These are phyloP conservation scores for Enteromius anoplus DNA, from an alignment of 2,797 vertebrate genomes.

Conservation along the genomic window DNA sequence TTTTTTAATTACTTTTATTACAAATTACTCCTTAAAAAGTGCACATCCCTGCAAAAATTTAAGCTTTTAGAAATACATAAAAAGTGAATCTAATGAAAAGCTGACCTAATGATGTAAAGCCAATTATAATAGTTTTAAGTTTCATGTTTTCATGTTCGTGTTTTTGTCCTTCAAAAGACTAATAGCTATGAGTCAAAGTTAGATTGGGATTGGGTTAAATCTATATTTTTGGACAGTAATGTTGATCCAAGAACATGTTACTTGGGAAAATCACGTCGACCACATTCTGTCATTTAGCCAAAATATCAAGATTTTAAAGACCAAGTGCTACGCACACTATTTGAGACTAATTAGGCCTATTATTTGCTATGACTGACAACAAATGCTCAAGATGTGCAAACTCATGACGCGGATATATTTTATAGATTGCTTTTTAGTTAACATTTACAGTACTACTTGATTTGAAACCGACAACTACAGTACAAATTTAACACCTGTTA, in stretches of 20 bases:
- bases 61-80: neutral
- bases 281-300: neutral
- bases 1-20: neutral
- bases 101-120: neutral
- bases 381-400: neutral
- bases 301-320: neutral
- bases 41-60: neutral
- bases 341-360: neutral
- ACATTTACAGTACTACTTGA: neutral
- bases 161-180: neutral
- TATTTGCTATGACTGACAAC: neutral
- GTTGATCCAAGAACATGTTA: too few relatives aligned
- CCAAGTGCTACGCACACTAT: neutral
- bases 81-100: neutral
- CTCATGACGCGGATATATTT: neutral
- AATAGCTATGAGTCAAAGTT: neutral
- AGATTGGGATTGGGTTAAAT: too few relatives aligned
- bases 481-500: neutral
- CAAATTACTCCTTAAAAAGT: neutral
- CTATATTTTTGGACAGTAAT: too few relatives aligned
- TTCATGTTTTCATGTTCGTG: neutral
- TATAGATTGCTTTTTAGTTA: neutral
- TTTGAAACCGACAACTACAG: neutral
- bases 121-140: neutral
- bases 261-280: too few relatives aligned